Base-by-base conservation (phyloP, 2,113 vertebrate genomes). In the Butorides virescens region DNA sequence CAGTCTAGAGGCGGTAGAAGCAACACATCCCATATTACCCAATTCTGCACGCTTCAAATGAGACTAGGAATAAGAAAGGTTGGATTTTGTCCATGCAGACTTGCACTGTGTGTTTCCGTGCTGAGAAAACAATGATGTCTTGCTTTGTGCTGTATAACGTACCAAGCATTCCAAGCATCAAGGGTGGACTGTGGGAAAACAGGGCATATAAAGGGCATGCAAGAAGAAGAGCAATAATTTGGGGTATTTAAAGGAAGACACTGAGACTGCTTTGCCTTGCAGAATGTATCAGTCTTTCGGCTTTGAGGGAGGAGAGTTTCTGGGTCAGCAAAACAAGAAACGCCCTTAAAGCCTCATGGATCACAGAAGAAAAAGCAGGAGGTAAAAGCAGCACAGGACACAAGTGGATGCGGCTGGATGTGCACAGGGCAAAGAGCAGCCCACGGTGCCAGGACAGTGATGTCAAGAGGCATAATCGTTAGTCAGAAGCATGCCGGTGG, bases 51-150 rank as follows among this genome's bases (percentile, higher is more conserved):
- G 8, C 30, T 89, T 93, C 91, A 78, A 5, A 81, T 16, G 9
- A 88, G 61, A 16, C 32, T 32, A 81, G 39, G 73, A 84, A 26
- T 53, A 91, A 65, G 61, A 68, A 77, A 84, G 61, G 49, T 32
- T 95, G 86, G 59, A 91, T 88, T 91, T 86, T 72, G 15, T 88
- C 88, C 68, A 78, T 10, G 22, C 27, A 70, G 32, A 15, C 34
- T 58, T 79, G 30, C 47, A 39, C 10, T 42, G 7, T 71, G 42
- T 66, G 29, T 59, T 92, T 86, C 55, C n/a, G 29, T 25, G n/a
- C 34, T 78, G 36, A 90, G n/a, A 68, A 71, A 87, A 37, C 65
- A 49, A 22, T 10, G 27, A 4, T 32, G n/a, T 61, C 56, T 72
- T 80, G 3, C 23, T 39, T 59, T 37, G 14, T 65, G 18, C 32